A percentile compares a stretch with the other conserved stretches of the same genome.
Conservation (phyloP, 2,888 invertebrate species). For the Plagiodera versicolora region DNA sequence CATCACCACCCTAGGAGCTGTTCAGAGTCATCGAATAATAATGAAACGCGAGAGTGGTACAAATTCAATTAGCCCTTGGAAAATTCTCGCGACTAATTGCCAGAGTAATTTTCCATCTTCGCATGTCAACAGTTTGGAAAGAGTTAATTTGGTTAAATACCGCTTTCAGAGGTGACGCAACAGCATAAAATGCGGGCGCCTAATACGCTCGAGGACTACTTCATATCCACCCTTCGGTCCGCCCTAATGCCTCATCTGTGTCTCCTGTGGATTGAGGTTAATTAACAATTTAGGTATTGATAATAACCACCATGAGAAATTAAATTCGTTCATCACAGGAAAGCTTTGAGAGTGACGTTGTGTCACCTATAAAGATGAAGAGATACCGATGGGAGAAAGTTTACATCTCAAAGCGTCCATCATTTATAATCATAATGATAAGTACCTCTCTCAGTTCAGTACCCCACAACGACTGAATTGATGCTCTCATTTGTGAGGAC, state of each 20-base stretch:
- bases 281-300: neutral
- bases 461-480: too few species aligned
- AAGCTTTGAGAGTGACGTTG: neutral
- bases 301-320: neutral
- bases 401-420: too few species aligned
- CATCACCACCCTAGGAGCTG: constrained; percentile 3
- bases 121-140: constrained; percentile 26
- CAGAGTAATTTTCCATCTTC: constrained; percentile 22
- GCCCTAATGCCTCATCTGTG: neutral
- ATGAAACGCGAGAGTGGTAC: constrained; percentile 13
- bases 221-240: neutral
- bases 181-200: constrained; percentile 13
- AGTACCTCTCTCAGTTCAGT: too few species aligned
- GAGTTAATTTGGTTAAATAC: constrained; percentile 24
- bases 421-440: too few species aligned
- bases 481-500: too few species aligned
- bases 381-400: too few species aligned
- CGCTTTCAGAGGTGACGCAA: constrained; percentile 18
- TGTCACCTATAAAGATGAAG: too few species aligned
- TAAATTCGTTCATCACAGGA: neutral
- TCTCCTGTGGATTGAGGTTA: neutral
- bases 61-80: constrained; percentile 22
- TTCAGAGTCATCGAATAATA: constrained; percentile 7
- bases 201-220: constrained; percentile 21
- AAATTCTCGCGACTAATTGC: constrained; percentile 20